Evolutionary conservation across 2,888 invertebrate species (phyloP), one percentile per base, ranked within the genome.

Genomic region (Orchesellides sinensis): DNA sequence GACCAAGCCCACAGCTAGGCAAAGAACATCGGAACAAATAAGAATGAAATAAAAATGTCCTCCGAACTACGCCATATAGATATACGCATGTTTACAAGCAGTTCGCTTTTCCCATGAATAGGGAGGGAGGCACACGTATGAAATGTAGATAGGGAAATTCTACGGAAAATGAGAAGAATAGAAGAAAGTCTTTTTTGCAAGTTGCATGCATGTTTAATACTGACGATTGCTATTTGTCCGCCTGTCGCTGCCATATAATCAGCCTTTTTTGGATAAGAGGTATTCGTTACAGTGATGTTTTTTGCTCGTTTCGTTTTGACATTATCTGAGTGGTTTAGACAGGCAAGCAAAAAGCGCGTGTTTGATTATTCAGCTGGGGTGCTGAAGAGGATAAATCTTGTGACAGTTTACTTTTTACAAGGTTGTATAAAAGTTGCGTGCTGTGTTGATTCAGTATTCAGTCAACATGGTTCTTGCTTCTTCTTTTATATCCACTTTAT

Each of bases 311-410:
- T n/a, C n/a, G n/a, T n/a, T n/a, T n/a, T n/a, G n/a, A n/a, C 32
- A 32, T 32, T 10, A 10, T 32, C 32, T 6, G 5, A 5, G 32
- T 40, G 14, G 14, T n/a, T 40, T 32, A 5, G 17, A 3, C 52
- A 52, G 19, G n/a, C 17, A 52, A 21, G 52, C 8, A 52, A 52
- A 32, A n/a, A 25, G 61, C 35, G 14, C 35, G n/a, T 40, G 27
- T 61, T 79, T 79, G 65, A 70, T n/a, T 70, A 79, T 79, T 70
- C 79, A 52, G 61, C 47, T 21, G 29, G 63, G 70, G 79, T 70
- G 65, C 47, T 79, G 65, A 79, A 70, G 61, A 52, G 70, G 52
- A 70, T 79, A 79, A 63, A 63, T 79, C 70, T 70, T 70, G 12
- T 29, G 63, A 61, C 52, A 40, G 40, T 65, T 61, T 70, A 27